Percentiles rank a stretch among this genome's conserved stretches.
Conservation (phyloP, 2,888 invertebrate species). For the Allolobophora icterica region DNA sequence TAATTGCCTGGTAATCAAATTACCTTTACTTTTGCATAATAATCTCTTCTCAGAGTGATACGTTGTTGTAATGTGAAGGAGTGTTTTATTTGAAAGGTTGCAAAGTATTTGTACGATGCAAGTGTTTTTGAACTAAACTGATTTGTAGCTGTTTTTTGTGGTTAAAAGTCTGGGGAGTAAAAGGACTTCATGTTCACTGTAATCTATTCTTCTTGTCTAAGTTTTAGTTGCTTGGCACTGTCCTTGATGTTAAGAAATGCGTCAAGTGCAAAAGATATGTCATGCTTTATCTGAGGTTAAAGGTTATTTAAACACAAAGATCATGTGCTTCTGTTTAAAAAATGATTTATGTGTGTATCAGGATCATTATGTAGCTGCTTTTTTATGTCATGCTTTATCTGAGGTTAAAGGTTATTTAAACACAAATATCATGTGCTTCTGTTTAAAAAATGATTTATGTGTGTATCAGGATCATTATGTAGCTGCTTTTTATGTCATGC, state of each 20-base stretch:
- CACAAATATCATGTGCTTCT: neutral
- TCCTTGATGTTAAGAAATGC: neutral
- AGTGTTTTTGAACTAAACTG: neutral
- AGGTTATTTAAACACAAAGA: neutral
- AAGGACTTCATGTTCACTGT: neutral
- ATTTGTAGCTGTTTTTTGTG: neutral
- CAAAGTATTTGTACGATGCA: neutral
- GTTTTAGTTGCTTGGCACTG: neutral
- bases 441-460: no score
- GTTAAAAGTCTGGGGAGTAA: neutral
- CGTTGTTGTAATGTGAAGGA: no score
- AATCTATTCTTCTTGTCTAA: neutral
- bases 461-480: no score
- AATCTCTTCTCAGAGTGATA: no score
- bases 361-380: no score
- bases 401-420: neutral
- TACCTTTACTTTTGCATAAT: no score
- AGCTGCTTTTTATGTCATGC: neutral
- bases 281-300: neutral
- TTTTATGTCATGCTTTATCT: neutral
- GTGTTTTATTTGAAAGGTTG: neutral
- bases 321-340: neutral
- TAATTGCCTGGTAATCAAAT: no score
- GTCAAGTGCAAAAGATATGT: neutral
- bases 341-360: no score